Base-by-base conservation (phyloP, 2,888 invertebrate species). In the Sarcophaga carnaria region DNA sequence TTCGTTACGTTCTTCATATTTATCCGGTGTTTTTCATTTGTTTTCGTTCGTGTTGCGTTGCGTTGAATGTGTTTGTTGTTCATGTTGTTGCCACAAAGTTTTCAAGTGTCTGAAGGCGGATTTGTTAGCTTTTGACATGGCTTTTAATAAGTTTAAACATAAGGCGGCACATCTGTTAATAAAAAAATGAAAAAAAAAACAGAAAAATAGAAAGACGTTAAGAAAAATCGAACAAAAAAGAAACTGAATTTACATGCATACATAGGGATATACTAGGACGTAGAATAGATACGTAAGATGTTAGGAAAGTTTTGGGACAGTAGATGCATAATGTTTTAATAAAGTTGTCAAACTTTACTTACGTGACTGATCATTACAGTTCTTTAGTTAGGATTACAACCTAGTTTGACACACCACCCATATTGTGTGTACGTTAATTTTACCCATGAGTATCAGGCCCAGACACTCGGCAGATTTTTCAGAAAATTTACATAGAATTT, bases 41-140 rank as follows among this genome's bases (percentile, higher is more conserved):
- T 14, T 77, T 59, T 64, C 49, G 25, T 64, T 37, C 63, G 77
- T 83, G 59, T 83, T 78, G 72, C 67, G 67, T 76, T 83, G 67
- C 75, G 64, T 81, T 66, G 22, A 5, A 54, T 27, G 37, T 22
- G 71, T 59, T 79, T 83, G 62, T 20, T 79, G 17, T 54, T 17
- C 54, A 59, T 54, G 71, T 22, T 63, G 69, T 83, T 83, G 63
- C 80, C 80, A 49, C 62, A 70, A 81, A 76, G 45, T 81, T 78
- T 83, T 66, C 69, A 71, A 77, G 75, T 84, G 84, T 87, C 87
- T 87, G 81, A 87, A 84, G 87, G 87, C 84, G 87, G 87, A 87
- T 87, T 87, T 84, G 84, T 87, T 84, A 82, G 84, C 71, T 87
- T 87, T 84, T 87, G 87, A 84, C 87, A 87, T 84, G 87, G 87